phyloP scores from a whole-genome alignment of 2,797 vertebrate genomes.

The Leucoraja ocellata region DNA sequence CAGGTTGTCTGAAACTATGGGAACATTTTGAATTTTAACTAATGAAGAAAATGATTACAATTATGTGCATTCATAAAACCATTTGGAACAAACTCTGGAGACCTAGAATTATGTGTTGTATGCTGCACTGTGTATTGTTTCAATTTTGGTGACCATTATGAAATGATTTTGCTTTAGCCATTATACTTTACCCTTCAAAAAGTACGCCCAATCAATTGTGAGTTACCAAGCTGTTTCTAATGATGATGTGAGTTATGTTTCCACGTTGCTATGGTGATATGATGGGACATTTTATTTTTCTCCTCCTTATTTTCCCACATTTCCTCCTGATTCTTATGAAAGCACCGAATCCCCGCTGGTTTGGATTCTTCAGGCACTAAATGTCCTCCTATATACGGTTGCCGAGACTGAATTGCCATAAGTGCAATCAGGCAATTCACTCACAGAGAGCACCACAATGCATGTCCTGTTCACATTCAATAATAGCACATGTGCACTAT shows the following conservation, averaged over 20 bases:
- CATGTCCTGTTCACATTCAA: neutral
- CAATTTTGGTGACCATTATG: neutral
- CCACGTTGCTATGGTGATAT: conserved; percentile 23
- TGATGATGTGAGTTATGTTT: conserved; percentile 3
- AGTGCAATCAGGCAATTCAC: neutral
- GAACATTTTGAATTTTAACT: neutral
- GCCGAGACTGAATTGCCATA: neutral
- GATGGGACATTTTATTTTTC: conserved; percentile 6
- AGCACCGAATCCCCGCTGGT: neutral
- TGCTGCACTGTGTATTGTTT: neutral
- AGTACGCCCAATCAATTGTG: neutral
- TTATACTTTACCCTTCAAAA: conserved; percentile 18
- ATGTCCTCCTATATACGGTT: neutral
- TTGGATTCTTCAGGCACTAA: neutral
- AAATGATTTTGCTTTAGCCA: conserved; percentile 4
- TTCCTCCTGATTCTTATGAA: conserved; percentile 18
- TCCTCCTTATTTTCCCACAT: conserved; percentile 28
- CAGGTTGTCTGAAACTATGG: neutral
- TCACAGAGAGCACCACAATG: neutral
- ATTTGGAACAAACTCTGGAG: neutral
- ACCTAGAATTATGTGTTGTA: neutral
- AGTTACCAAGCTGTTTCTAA: conserved; percentile 2
- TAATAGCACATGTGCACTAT: neutral
- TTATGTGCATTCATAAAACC: neutral
- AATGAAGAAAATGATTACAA: neutral